Evolutionary conservation across 2,888 invertebrate species (phyloP).

Genomic region (Hylaea fasciaria): DNA sequence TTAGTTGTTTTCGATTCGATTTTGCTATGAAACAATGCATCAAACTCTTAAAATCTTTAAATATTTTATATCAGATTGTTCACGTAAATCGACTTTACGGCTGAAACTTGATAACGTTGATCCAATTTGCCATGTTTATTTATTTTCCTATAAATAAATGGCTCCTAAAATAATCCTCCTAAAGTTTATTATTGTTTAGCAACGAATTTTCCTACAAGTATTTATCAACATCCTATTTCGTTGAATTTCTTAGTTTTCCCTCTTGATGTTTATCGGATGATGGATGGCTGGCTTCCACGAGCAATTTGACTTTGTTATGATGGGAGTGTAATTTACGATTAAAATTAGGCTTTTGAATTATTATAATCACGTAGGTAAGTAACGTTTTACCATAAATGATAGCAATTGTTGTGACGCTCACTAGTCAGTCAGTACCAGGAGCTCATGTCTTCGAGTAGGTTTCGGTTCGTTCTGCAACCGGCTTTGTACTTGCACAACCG

Average conservation of each 20-base stretch:
- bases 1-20: no score
- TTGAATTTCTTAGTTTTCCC: slow-evolving; percentile 16
- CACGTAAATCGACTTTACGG: no score
- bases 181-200: slow-evolving; percentile 21
- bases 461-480: slow-evolving; percentile 59
- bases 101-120: slow-evolving; percentile 10
- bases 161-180: slow-evolving; percentile 18
- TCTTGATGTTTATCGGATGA: slow-evolving; percentile 18
- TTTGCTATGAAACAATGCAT: no score
- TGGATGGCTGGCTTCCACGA: slow-evolving; percentile 9
- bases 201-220: slow-evolving; percentile 12
- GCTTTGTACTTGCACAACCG: slow-evolving; percentile 73
- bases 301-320: slow-evolving; percentile 15
- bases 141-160: slow-evolving; percentile 9
- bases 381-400: not conserved
- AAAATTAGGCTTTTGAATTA: not conserved
- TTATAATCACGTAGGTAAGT: not conserved
- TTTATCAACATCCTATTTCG: slow-evolving; percentile 4
- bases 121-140: slow-evolving; percentile 10
- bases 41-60: no score
- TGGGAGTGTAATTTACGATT: not conserved
- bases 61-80: no score
- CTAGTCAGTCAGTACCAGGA: slow-evolving; percentile 70
- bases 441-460: slow-evolving; percentile 63
- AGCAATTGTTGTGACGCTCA: slow-evolving; percentile 22